These are phyloP conservation scores for Callocephalon fimbriatum DNA, from an alignment of 2,113 vertebrate genomes.

Conservation along the genomic window DNA sequence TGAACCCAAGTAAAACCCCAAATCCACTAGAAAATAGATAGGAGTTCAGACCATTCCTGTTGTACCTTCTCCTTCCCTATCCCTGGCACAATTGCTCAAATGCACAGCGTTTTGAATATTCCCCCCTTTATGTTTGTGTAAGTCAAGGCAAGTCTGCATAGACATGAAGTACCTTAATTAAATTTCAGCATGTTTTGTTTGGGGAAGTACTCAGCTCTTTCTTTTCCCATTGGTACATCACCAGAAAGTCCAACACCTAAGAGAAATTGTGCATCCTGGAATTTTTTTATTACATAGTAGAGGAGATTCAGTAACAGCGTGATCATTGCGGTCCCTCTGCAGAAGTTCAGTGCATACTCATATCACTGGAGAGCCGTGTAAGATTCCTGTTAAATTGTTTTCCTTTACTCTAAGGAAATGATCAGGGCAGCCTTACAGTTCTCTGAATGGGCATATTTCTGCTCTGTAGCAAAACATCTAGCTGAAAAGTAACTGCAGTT, in stretches of 20 bases:
- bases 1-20: background rate
- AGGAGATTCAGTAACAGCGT: background rate
- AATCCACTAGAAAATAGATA: background rate
- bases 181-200: background rate
- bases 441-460: background rate
- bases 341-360: background rate
- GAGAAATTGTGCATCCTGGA: background rate
- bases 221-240: background rate
- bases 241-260: background rate
- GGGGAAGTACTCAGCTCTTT: background rate
- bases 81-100: background rate
- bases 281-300: background rate
- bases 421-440: background rate
- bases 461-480: background rate
- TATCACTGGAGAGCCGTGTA: background rate
- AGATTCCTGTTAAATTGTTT: background rate
- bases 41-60: background rate
- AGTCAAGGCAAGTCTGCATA: background rate
- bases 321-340: background rate
- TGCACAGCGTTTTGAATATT: background rate
- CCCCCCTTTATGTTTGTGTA: background rate
- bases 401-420: background rate
- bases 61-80: background rate
- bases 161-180: background rate
- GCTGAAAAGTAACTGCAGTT: background rate